Percentiles rank a stretch among this genome's conserved stretches.
phyloP scores from a whole-genome alignment of 2,113 vertebrate species.

The Bothrops jararaca region DNA sequence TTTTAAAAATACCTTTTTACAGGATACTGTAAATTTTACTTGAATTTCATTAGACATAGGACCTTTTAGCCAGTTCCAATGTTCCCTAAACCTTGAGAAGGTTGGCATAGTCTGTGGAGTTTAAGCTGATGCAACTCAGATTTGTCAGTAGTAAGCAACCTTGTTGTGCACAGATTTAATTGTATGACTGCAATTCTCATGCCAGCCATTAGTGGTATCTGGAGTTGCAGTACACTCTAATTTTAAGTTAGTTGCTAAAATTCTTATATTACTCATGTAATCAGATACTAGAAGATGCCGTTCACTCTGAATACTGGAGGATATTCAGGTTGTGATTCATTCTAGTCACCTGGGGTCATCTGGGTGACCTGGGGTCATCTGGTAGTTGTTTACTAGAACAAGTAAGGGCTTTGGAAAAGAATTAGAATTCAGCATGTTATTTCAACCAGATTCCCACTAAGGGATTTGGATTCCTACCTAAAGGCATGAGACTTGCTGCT shows the following conservation, averaged over 20 bases:
- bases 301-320: background rate
- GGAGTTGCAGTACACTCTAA: background rate
- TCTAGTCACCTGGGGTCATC: background rate
- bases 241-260: background rate
- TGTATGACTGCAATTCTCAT: background rate
- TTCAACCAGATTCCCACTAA: background rate
- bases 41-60: background rate
- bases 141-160: background rate
- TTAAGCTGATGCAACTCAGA: background rate
- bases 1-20: background rate
- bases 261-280: background rate
- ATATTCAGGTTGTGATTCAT: background rate
- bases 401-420: background rate
- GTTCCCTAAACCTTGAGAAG: background rate
- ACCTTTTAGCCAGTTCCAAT: background rate
- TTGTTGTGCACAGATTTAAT: background rate
- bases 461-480: background rate
- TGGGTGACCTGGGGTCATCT: background rate
- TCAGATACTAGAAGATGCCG: background rate
- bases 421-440: background rate
- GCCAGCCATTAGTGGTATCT: background rate
- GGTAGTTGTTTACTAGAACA: background rate
- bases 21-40: background rate
- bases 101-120: background rate
- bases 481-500: background rate